phyloP scores from a whole-genome alignment of 2,113 vertebrate species.

The Crotalus helleri region DNA sequence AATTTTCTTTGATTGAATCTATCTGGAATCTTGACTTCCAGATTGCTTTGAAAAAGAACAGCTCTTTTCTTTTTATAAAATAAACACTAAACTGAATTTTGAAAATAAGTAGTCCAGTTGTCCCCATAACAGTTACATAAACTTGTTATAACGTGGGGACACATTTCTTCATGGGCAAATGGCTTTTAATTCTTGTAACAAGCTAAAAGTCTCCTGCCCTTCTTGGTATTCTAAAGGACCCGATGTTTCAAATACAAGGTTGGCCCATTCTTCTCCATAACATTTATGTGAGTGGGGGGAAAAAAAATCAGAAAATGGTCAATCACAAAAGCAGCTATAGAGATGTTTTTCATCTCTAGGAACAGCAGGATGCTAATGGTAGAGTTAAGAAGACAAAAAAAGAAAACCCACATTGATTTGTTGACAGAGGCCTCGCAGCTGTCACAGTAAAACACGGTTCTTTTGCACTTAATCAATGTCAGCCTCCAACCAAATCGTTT shows the following conservation, averaged over 20 bases:
- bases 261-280: conserved; percentile 35
- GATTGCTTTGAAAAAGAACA: background rate
- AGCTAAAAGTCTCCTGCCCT: background rate
- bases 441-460: conserved; percentile 72
- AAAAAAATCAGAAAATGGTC: conserved; percentile 65
- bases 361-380: conserved; percentile 64
- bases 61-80: background rate
- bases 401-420: conserved; percentile 64
- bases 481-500: conserved; percentile 68
- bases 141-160: background rate
- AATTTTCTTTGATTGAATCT: background rate
- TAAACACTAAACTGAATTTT: background rate
- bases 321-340: conserved; percentile 57
- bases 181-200: conserved; percentile 24
- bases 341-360: conserved; percentile 63
- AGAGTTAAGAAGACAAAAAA: conserved; percentile 44
- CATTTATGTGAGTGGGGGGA: conserved; percentile 52
- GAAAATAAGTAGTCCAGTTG: background rate
- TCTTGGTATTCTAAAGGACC: background rate
- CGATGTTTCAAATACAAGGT: conserved; percentile 44
- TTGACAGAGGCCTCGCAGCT: conserved; percentile 72
- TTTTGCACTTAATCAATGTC: conserved; percentile 74
- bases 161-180: background rate
- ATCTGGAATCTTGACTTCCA: background rate
- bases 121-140: background rate